These are phyloP conservation scores for Amphiura filiformis DNA, from an alignment of 35 echinoderm and acorn worm genomes.

Conservation along the genomic window DNA sequence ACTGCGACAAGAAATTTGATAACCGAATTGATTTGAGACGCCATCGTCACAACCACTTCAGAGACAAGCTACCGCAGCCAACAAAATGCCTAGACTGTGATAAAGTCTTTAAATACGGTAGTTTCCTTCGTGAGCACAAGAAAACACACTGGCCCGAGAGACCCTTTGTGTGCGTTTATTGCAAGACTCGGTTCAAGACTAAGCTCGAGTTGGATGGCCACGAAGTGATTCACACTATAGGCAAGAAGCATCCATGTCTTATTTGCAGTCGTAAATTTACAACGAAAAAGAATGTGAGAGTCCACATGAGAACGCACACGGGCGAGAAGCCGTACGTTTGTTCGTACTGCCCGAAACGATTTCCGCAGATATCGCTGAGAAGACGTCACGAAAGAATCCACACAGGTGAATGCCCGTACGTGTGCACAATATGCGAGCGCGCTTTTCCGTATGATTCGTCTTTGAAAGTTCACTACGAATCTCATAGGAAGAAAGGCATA, in stretches of 20 bases:
- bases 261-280: conserved; percentile 1
- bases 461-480: neutral
- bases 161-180: neutral
- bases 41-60: neutral
- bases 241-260: neutral
- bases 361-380: conserved; percentile 12
- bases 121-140: neutral
- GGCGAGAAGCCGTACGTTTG: conserved; percentile 54
- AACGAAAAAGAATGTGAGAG: conserved; percentile 6
- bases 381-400: conserved; percentile 37
- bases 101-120: neutral
- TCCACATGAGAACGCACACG: conserved; percentile 43
- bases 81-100: neutral
- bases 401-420: conserved; percentile 35
- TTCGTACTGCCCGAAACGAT: conserved; percentile 32
- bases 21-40: neutral
- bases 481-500: neutral
- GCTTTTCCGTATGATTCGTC: conserved; percentile 12
- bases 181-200: neutral
- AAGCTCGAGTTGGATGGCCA: neutral
- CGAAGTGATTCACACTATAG: neutral
- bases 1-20: neutral
- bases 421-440: conserved; percentile 29
- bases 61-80: neutral
- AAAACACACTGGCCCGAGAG: neutral